A percentile compares a stretch with the other conserved stretches of the same genome.
phyloP scores from a whole-genome alignment of 2,797 vertebrate genomes.

The Hoplostethus atlanticus region DNA sequence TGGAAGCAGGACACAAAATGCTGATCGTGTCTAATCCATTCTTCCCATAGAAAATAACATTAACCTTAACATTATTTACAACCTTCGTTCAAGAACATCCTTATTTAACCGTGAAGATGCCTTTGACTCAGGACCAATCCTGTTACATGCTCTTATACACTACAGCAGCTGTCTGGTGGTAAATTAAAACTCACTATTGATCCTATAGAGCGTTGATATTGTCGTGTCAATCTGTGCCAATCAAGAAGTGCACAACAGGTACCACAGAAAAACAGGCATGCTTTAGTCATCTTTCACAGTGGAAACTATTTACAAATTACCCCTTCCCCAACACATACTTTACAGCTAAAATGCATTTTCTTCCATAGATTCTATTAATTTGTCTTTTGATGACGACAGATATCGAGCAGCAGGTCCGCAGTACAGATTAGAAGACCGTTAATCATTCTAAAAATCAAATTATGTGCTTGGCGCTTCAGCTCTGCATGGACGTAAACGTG shows the following conservation, averaged over 20 bases:
- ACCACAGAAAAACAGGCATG: not conserved
- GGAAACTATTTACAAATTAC: constrained; percentile 1
- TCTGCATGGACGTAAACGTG: constrained; percentile 26
- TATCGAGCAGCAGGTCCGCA: not conserved
- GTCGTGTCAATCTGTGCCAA: not conserved
- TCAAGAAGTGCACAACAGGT: constrained; percentile 13
- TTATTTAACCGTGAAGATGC: not conserved
- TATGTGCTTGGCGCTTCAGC: constrained; percentile 31
- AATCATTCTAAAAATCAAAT: constrained; percentile 7
- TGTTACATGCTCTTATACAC: not conserved
- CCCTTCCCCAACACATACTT: constrained; percentile 6
- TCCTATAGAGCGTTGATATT: not conserved
- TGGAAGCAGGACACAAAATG: constrained; percentile 7
- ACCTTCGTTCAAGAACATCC: not conserved
- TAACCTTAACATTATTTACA: constrained; percentile 14
- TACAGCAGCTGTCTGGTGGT: not conserved
- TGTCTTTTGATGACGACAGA: constrained; percentile 6
- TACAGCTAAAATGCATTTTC: not conserved
- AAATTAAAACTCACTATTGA: not conserved
- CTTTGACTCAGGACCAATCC: not conserved
- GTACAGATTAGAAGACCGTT: not conserved
- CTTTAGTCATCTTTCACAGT: constrained; percentile 4
- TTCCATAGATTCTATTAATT: not conserved
- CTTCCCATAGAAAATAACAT: not conserved
- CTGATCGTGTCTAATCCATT: not conserved